Percentiles rank a stretch among this genome's conserved stretches.
Evolutionary conservation across 2,113 vertebrate genomes (phyloP).

Genomic region (Prionailurus viverrinus): DNA sequence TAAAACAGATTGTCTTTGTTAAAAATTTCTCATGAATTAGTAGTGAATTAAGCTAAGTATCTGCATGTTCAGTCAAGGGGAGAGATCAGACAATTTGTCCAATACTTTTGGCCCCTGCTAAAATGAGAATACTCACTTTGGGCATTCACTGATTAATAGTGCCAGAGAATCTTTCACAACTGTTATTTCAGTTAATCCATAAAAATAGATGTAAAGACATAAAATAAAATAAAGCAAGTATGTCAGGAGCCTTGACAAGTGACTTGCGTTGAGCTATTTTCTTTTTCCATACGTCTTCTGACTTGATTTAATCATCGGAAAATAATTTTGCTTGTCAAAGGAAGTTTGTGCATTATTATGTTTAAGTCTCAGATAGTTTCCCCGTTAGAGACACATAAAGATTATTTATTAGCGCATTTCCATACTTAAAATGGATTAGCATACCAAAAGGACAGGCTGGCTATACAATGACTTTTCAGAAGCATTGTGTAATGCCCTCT

Average conservation of each 20-base stretch:
- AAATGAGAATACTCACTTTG: neutral
- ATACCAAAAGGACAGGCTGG: neutral
- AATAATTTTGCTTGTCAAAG: neutral
- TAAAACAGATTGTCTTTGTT: neutral
- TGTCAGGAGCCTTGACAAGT: slow-evolving; percentile 50
- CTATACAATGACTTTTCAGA: neutral
- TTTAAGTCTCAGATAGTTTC: neutral
- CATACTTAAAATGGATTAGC: neutral
- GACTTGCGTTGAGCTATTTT: slow-evolving; percentile 58
- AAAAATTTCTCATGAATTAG: slow-evolving; percentile 30
- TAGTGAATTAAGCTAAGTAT: neutral
- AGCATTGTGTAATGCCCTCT: neutral
- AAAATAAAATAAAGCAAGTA: neutral
- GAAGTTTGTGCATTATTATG: slow-evolving; percentile 13
- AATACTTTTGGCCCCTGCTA: neutral
- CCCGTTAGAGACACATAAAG: neutral
- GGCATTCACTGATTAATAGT: neutral
- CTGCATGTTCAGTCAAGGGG: neutral
- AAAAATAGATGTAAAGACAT: neutral
- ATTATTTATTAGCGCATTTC: neutral
- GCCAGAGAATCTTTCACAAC: neutral
- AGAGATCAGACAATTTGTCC: neutral
- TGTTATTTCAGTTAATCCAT: neutral
- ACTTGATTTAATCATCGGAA: slow-evolving; percentile 74
- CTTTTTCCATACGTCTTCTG: slow-evolving; percentile 65